Conservation (phyloP, 2,797 vertebrate genomes). For the Novumbra hubbsi region DNA sequence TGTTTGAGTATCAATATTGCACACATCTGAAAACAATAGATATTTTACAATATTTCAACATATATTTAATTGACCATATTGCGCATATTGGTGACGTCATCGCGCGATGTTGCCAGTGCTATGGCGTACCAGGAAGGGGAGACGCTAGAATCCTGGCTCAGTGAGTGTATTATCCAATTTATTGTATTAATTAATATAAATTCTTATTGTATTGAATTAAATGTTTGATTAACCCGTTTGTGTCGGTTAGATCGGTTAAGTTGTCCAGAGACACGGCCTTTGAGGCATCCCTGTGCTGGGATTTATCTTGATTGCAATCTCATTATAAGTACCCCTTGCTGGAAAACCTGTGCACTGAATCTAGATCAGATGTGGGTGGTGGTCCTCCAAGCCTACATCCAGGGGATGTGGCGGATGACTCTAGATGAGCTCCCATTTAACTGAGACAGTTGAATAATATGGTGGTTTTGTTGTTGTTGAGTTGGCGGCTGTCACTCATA, state of each 20-base stretch:
- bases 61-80: background rate
- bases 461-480: background rate
- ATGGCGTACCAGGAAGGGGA: constrained; percentile 90
- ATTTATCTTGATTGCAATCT: constrained; percentile 16
- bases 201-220: constrained; percentile 11
- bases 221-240: background rate
- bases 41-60: background rate
- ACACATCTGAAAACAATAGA: background rate
- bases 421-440: background rate
- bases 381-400: background rate
- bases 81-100: constrained; percentile 48
- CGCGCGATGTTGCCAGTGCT: constrained; percentile 62
- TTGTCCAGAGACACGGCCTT: background rate
- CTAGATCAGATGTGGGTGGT: background rate
- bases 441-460: background rate
- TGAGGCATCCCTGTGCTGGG: background rate
- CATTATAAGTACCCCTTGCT: constrained; percentile 23
- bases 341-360: background rate
- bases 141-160: constrained; percentile 92
- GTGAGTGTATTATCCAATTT: constrained; percentile 77
- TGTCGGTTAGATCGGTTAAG: constrained; percentile 17
- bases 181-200: constrained; percentile 43
- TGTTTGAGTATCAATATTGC: background rate
- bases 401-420: constrained; percentile 4
- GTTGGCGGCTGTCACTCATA: background rate